These are phyloP conservation scores for Plodia interpunctella DNA, from an alignment of 1,140 invertebrate species.

Conservation along the genomic window DNA sequence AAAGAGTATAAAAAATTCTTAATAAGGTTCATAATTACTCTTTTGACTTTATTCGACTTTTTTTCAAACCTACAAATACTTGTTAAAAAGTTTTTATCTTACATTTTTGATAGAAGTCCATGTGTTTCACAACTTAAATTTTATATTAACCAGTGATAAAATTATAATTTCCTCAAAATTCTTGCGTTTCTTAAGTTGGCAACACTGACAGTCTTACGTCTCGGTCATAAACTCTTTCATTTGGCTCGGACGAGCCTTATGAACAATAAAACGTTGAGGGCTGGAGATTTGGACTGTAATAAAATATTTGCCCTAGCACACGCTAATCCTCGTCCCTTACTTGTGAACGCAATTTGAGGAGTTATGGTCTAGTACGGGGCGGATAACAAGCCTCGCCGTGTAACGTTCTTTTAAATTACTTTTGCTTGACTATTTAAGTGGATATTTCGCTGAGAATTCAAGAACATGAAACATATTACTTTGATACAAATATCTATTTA, in stretches of 20 bases:
- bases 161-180: too few relatives aligned
- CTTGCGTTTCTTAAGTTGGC: constrained; percentile 23
- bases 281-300: constrained; percentile 75
- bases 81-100: too few relatives aligned
- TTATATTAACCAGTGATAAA: too few relatives aligned
- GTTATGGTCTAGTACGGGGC: constrained; percentile 45
- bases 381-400: background rate
- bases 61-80: too few relatives aligned
- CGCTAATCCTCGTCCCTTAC: constrained; percentile 72
- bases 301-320: constrained; percentile 75
- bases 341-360: constrained; percentile 70
- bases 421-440: constrained; percentile 1
- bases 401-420: constrained; percentile 10
- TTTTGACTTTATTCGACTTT: too few relatives aligned
- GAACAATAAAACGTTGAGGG: constrained; percentile 76
- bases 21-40: too few relatives aligned
- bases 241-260: constrained; percentile 74
- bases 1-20: too few relatives aligned
- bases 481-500: too few relatives aligned
- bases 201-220: constrained; percentile 66
- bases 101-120: too few relatives aligned
- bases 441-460: background rate
- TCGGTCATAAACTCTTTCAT: constrained; percentile 75
- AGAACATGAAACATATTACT: too few relatives aligned
- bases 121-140: too few relatives aligned